phyloP scores from a whole-genome alignment of 2,113 vertebrate species.

The Sorex araneus region DNA sequence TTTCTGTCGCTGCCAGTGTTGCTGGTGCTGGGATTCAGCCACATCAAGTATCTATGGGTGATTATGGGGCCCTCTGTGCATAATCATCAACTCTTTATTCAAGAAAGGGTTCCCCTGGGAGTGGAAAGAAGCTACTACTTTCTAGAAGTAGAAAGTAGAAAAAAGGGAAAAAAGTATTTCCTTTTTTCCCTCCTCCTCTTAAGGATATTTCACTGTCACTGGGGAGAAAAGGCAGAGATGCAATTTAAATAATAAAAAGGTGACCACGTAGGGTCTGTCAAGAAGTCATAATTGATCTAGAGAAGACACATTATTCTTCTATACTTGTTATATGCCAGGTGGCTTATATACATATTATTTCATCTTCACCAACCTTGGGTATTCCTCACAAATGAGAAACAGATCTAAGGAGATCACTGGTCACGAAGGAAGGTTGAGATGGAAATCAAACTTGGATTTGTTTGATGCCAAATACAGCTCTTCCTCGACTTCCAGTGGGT shows the following conservation, averaged over 20 bases:
- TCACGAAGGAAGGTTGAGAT: background rate
- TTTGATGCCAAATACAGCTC: background rate
- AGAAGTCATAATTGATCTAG: too few species aligned
- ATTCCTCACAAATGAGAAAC: background rate
- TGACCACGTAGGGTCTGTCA: background rate
- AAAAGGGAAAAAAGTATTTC: too few species aligned
- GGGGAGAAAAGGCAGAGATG: background rate
- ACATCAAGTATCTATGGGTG: too few species aligned
- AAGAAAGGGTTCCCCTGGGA: background rate
- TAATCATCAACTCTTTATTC: too few species aligned
- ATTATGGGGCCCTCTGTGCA: too few species aligned
- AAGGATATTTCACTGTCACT: background rate
- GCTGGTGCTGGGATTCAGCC: too few species aligned
- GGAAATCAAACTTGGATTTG: background rate
- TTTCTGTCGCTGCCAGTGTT: too few species aligned
- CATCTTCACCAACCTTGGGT: too few species aligned
- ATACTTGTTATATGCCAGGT: background rate
- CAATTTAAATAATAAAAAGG: background rate
- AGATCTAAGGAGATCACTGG: background rate
- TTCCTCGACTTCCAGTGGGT: background rate
- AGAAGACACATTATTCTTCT: too few species aligned
- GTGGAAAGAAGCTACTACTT: background rate
- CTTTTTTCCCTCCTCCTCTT: too few species aligned
- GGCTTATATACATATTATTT: too few species aligned
- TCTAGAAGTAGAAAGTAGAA: too few species aligned